Evolutionary conservation across 2,113 vertebrate species (phyloP).

Genomic region (Paradoxurus hermaphroditus): DNA sequence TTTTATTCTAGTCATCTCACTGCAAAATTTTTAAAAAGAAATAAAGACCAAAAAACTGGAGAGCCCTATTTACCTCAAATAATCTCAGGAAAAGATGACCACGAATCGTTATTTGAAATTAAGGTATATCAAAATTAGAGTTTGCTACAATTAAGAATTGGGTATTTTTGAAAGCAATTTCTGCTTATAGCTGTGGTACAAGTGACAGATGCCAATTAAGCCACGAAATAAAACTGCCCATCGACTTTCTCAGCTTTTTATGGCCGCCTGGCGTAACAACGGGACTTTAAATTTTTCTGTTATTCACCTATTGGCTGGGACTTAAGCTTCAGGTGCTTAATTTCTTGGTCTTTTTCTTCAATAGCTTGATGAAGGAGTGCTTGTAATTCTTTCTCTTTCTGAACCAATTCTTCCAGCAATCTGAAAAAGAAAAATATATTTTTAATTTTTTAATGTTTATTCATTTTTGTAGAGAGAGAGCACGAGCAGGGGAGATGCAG

Average conservation of each 20-base stretch:
- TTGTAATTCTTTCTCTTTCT: slow-evolving; percentile 96
- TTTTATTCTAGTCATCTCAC: neutral
- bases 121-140: slow-evolving; percentile 14
- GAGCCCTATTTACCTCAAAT: neutral
- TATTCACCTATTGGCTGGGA: slow-evolving; percentile 89
- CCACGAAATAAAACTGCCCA: neutral
- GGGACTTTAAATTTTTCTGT: slow-evolving; percentile 25
- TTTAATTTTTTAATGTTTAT: too few relatives aligned
- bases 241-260: neutral
- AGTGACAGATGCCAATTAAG: neutral
- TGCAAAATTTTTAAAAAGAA: slow-evolving; percentile 5
- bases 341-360: slow-evolving; percentile 95
- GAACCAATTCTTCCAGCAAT: slow-evolving; percentile 93
- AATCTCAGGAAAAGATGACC: slow-evolving; percentile 14
- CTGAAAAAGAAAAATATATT: slow-evolving; percentile 77
- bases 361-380: slow-evolving; percentile 94
- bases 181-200: neutral
- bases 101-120: neutral
- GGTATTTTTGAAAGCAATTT: slow-evolving; percentile 29
- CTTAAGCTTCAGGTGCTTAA: slow-evolving; percentile 91
- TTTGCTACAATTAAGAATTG: neutral
- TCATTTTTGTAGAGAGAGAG: too few relatives aligned
- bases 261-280: neutral
- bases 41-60: neutral
- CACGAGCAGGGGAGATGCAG: too few relatives aligned